Evolutionary conservation across 2,888 invertebrate genomes (phyloP).

Genomic region (Patella caerulea): DNA sequence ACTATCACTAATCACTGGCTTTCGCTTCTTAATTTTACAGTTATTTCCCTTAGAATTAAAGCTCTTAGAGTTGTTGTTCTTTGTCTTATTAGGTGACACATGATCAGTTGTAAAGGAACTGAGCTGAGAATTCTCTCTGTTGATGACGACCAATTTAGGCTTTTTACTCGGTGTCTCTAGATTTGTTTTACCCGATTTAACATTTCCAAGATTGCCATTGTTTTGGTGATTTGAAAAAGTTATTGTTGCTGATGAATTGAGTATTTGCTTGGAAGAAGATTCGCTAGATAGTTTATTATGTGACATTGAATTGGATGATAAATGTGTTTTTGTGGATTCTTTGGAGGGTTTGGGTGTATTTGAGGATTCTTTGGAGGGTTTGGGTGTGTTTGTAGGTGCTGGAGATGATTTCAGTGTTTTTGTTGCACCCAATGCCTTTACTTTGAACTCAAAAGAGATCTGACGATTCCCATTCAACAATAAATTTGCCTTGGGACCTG

Average conservation of each 20-base stretch:
- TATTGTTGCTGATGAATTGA: no score
- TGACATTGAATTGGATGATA: neutral
- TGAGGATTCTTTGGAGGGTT: slow-evolving; percentile 8
- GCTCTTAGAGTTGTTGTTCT: slow-evolving; percentile 7
- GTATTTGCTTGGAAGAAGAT: no score
- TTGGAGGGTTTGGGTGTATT: no score
- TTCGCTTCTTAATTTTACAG: slow-evolving; percentile 39
- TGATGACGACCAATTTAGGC: slow-evolving; percentile 47
- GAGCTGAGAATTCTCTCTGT: slow-evolving; percentile 43
- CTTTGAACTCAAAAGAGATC: slow-evolving; percentile 44
- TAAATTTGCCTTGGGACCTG: slow-evolving; percentile 47
- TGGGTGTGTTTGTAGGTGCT: slow-evolving; percentile 1
- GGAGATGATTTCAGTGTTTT: neutral
- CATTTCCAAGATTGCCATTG: no score
- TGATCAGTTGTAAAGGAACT: slow-evolving; percentile 19
- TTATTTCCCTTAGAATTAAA: slow-evolving; percentile 12
- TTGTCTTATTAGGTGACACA: slow-evolving; percentile 5
- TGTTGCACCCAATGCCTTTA: slow-evolving; percentile 28
- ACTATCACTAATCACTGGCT: slow-evolving; percentile 39
- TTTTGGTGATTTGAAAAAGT: no score
- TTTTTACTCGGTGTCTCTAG: slow-evolving; percentile 20
- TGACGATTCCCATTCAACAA: slow-evolving; percentile 38
- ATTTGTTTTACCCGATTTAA: no score
- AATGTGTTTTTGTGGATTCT: slow-evolving; percentile 6
- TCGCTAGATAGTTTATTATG: no score